Evolutionary conservation across 2,888 invertebrate genomes (phyloP).

Genomic region (Tetragonisca angustula): DNA sequence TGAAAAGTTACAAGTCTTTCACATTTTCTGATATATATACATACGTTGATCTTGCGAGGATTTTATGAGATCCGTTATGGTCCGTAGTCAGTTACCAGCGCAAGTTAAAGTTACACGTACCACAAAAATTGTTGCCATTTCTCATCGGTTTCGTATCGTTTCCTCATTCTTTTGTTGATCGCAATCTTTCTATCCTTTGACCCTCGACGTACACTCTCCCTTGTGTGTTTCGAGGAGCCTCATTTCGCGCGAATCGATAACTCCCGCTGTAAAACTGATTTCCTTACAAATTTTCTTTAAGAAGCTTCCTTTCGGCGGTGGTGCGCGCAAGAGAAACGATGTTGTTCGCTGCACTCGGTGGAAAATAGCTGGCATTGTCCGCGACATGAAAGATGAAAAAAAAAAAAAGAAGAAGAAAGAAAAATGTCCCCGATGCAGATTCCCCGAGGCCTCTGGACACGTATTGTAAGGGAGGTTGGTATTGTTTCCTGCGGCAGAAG

Average conservation of each 20-base stretch:
- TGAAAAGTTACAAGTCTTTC: not conserved
- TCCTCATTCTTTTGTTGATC: not conserved
- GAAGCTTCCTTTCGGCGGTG: not conserved
- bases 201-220: not conserved
- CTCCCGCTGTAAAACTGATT: not conserved
- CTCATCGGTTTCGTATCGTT: not conserved
- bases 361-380: slow-evolving; percentile 43
- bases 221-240: not conserved
- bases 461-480: slow-evolving; percentile 25
- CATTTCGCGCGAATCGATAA: not conserved
- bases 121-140: no score
- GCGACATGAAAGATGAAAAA: not conserved
- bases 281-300: not conserved
- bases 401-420: not conserved
- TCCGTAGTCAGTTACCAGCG: no score
- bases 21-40: not conserved
- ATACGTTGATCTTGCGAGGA: not conserved
- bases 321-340: slow-evolving; percentile 14
- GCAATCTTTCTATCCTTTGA: not conserved
- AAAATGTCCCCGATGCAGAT: slow-evolving; percentile 28
- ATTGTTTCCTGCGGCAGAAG: slow-evolving; percentile 35
- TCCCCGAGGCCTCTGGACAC: slow-evolving; percentile 36
- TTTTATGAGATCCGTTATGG: no score
- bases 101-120: no score
- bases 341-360: not conserved